Evolutionary conservation across 2,113 vertebrate species (phyloP), one percentile per base, ranked within the genome.

Genomic region (Rhinoderma darwinii): DNA sequence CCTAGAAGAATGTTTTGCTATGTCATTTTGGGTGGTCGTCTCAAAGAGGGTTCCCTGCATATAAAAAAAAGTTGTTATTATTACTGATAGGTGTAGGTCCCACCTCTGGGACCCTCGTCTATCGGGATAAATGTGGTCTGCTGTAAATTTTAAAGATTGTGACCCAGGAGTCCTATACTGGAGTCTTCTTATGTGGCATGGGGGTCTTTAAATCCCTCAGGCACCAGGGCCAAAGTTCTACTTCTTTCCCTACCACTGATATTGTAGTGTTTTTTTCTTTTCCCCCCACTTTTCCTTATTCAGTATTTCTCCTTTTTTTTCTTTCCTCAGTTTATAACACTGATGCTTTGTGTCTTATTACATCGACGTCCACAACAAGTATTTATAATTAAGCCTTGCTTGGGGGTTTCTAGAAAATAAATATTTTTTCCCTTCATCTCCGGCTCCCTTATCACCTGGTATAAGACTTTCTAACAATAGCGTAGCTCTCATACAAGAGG

Each of bases 401-500:
- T 63, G 73, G 63, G 56, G 73, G 73, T 66, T 78, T 76, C 39
- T n/a, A 63, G 73, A 66, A 44, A 77, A 63, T 77, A 27, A 76
- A 75, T 32, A 15, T 44, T 59, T 35, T 25, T 44, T 70, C 32
- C 37, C 37, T 75, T 75, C 70, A 85, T 85, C 56, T 84, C 83
- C 18, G 73, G 54, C 30, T 85, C 27, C 77, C 51, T 85, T 66
- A 85, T 78, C 84, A 78, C 84, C 84, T 77, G 27, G 51, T 63
- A 41, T 85, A 77, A 61, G 74, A 75, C 56, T 77, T 85, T 77
- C 73, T 85, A 85, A 85, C 72, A 85, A 78, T 77, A 78, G 56
- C 73, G 39, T 63, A 63, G 51, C 61, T 63, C 83, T 77, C 54
- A 66, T 85, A 66, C 47, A 85, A 56, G 54, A 78, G 73, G 41